Percentiles rank a stretch among this genome's conserved stretches.
Evolutionary conservation across 53 echinoderm and acorn worm genomes (phyloP).

Genomic region (Pentamera pediparva): DNA sequence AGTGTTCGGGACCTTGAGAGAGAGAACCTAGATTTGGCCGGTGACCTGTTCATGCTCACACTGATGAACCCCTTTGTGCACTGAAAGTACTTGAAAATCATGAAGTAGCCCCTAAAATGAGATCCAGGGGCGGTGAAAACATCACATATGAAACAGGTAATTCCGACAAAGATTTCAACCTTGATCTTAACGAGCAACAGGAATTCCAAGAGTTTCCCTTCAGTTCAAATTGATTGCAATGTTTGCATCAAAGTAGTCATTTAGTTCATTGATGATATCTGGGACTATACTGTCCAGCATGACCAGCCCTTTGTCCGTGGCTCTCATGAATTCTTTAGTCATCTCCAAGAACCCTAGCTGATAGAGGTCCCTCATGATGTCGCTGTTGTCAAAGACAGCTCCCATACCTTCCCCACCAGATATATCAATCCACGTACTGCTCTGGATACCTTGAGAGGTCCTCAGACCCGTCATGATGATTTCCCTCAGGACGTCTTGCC

Average conservation of each 20-base stretch:
- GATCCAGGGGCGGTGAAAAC: too few relatives aligned
- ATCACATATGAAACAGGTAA: too few relatives aligned
- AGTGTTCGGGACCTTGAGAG: too few relatives aligned
- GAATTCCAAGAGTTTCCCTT: neutral
- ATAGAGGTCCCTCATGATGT: conserved; percentile 4
- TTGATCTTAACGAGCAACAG: too few relatives aligned
- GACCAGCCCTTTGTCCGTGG: conserved; percentile 50
- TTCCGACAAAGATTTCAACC: too few relatives aligned
- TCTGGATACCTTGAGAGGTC: conserved; percentile 46
- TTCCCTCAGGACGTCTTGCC: conserved; percentile 54
- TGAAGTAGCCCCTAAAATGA: too few relatives aligned
- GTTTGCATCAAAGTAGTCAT: neutral
- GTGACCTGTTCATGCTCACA: too few relatives aligned
- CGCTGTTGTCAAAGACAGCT: conserved; percentile 44
- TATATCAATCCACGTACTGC: conserved; percentile 42
- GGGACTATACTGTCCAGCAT: conserved; percentile 66
- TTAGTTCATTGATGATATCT: conserved; percentile 32
- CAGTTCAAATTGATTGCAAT: neutral
- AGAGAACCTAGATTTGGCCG: too few relatives aligned
- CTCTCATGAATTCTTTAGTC: conserved; percentile 38
- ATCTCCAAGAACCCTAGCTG: conserved; percentile 45
- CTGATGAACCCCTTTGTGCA: too few relatives aligned
- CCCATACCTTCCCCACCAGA: conserved; percentile 26
- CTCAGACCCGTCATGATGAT: conserved; percentile 59
- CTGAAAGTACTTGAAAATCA: too few relatives aligned